Conservation (phyloP, 2,797 vertebrate genomes). For the Crenuchus spilurus region DNA sequence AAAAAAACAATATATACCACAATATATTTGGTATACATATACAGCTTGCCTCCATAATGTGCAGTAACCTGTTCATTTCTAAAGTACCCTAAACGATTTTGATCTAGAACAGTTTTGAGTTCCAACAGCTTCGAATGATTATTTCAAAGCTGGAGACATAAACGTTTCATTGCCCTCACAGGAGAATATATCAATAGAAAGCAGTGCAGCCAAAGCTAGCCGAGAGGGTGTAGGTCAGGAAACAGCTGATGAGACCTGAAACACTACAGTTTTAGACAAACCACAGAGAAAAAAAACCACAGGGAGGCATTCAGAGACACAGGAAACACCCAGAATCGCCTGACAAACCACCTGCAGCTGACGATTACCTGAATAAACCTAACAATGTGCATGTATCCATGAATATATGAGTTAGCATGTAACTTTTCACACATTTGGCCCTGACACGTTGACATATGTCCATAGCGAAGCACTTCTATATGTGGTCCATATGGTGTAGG, state of each 20-base stretch:
- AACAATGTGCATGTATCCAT: not conserved
- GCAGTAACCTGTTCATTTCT: not conserved
- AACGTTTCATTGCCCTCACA: not conserved
- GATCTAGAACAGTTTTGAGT: no score
- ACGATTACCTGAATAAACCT: slow-evolving; percentile 29
- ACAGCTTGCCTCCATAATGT: no score
- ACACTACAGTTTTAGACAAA: slow-evolving; percentile 9
- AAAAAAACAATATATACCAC: no score
- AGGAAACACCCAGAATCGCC: slow-evolving; percentile 25
- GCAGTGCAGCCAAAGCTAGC: not conserved
- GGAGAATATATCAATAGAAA: slow-evolving; percentile 28
- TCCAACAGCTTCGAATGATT: slow-evolving; percentile 1
- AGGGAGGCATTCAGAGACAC: slow-evolving; percentile 4
- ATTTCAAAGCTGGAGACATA: not conserved
- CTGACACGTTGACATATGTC: slow-evolving; percentile 20
- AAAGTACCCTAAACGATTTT: no score
- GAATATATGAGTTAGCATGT: slow-evolving; percentile 15
- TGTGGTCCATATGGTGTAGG: slow-evolving; percentile 22
- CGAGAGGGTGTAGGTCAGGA: slow-evolving; percentile 9
- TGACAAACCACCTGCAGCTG: slow-evolving; percentile 40
- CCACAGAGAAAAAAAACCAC: slow-evolving; percentile 13
- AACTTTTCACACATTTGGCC: slow-evolving; percentile 16
- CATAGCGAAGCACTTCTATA: slow-evolving; percentile 7
- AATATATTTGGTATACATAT: no score
- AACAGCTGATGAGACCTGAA: slow-evolving; percentile 20